These are phyloP conservation scores for Cryptocephalus moraei DNA, from an alignment of 2,888 invertebrate genomes.

Conservation along the genomic window DNA sequence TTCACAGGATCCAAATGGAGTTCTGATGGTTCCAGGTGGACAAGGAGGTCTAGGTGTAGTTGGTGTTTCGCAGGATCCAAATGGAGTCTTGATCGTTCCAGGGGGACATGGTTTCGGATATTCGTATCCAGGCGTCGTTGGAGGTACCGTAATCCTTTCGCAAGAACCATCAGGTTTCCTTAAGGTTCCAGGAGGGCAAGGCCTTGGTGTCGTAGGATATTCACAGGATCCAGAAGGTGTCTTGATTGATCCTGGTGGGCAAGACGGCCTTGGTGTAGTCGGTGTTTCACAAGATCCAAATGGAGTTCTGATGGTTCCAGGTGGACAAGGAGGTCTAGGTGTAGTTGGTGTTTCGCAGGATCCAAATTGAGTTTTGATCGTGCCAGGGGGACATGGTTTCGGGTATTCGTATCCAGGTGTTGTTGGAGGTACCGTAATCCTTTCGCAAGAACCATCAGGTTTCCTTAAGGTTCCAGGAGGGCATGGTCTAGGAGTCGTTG, in stretches of 20 bases:
- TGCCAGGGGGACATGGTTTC: conserved; percentile 15
- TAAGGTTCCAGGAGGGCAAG: conserved; percentile 15
- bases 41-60: background rate
- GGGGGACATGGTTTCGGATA: too few relatives aligned
- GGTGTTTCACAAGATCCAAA: conserved; percentile 7
- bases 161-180: conserved; percentile 5
- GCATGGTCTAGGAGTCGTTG: conserved; percentile 4
- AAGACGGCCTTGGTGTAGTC: conserved; percentile 5
- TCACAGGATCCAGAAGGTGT: conserved; percentile 7
- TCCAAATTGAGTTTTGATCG: conserved; percentile 6
- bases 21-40: conserved; percentile 1
- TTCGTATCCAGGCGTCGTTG: background rate
- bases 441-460: conserved; percentile 7
- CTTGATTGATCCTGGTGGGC: conserved; percentile 12
- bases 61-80: conserved; percentile 8
- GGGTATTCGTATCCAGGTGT: conserved; percentile 2
- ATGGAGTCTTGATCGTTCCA: conserved; percentile 4
- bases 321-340: conserved; percentile 6
- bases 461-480: conserved; percentile 7
- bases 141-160: background rate
- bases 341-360: conserved; percentile 7
- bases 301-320: conserved; percentile 3
- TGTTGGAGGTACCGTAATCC: conserved; percentile 2
- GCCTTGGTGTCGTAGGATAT: conserved; percentile 4
- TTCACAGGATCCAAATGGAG: conserved; percentile 5